A percentile compares a stretch with the other conserved stretches of the same genome.
Conservation (phyloP, 2,797 vertebrate species). For the Vireo griseus region DNA sequence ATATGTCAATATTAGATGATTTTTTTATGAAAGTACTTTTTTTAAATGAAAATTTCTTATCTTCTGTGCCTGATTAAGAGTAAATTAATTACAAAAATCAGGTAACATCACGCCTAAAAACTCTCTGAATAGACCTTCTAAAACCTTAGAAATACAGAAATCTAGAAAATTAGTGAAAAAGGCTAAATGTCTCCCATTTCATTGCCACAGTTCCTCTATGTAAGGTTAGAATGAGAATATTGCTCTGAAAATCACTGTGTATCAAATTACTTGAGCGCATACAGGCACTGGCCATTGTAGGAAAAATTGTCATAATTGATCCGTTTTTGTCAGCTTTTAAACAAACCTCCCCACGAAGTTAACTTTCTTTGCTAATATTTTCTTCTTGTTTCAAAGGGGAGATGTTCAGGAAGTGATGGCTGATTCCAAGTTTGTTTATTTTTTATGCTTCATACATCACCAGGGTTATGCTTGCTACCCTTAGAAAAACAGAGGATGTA, state of each 20-base stretch:
- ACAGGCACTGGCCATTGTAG: background rate
- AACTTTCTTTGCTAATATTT: background rate
- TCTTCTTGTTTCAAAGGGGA: background rate
- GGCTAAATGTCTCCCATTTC: background rate
- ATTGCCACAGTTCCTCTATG: background rate
- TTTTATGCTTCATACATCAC: background rate
- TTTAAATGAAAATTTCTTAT: background rate
- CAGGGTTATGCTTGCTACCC: background rate
- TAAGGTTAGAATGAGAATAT: background rate
- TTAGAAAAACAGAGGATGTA: background rate
- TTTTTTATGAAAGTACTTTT: background rate
- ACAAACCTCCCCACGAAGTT: rapidly evolving
- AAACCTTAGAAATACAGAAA: background rate
- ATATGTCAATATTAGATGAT: background rate
- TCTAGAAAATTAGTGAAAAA: background rate
- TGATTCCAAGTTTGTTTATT: background rate
- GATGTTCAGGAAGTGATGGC: background rate
- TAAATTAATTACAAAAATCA: background rate
- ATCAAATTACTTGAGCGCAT: background rate
- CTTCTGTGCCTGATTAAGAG: background rate
- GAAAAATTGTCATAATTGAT: background rate
- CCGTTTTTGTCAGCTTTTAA: background rate
- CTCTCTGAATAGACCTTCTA: background rate
- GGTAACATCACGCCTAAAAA: background rate
- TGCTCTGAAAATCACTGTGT: background rate